Conservation (phyloP, 1,140 invertebrate genomes). For the Augochlora pura region DNA sequence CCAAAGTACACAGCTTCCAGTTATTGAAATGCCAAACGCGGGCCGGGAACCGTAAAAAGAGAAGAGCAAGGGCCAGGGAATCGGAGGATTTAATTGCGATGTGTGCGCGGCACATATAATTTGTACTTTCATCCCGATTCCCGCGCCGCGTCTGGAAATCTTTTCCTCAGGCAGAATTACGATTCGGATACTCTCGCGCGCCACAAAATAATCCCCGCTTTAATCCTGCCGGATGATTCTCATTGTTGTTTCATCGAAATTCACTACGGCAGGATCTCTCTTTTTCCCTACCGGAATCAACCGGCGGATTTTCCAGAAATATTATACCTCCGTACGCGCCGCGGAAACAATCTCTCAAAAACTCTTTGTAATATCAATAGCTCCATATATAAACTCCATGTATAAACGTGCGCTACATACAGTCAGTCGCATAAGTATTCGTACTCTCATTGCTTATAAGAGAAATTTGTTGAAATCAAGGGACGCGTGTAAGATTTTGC, state of each 20-base stretch:
- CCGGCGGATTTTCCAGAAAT: constrained; percentile 58
- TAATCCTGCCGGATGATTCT: constrained; percentile 59
- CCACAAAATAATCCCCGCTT: constrained; percentile 58
- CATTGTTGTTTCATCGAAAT: constrained; percentile 66
- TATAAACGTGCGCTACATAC: background rate
- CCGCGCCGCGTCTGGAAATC: constrained; percentile 28
- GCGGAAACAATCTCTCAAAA: constrained; percentile 42
- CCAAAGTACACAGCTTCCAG: background rate
- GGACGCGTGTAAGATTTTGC: too few relatives aligned
- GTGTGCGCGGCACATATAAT: constrained; percentile 16
- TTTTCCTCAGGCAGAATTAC: constrained; percentile 49
- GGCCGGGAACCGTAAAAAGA: background rate
- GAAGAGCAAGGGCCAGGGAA: background rate
- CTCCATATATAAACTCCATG: background rate
- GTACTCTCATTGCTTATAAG: too few relatives aligned
- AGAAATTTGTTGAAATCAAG: too few relatives aligned
- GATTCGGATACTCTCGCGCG: constrained; percentile 47
- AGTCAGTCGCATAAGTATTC: too few relatives aligned
- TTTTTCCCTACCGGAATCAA: constrained; percentile 52
- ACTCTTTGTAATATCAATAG: constrained; percentile 27
- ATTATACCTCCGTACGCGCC: constrained; percentile 40
- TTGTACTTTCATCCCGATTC: constrained; percentile 34
- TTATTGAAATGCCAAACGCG: background rate
- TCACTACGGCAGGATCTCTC: constrained; percentile 49
- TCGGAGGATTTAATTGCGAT: constrained; percentile 27